Percentiles rank a stretch among this genome's conserved stretches.
Conservation (phyloP, 30 jellyfish, hydroid and myxozoan species). For the Rhopilema esculentum region DNA sequence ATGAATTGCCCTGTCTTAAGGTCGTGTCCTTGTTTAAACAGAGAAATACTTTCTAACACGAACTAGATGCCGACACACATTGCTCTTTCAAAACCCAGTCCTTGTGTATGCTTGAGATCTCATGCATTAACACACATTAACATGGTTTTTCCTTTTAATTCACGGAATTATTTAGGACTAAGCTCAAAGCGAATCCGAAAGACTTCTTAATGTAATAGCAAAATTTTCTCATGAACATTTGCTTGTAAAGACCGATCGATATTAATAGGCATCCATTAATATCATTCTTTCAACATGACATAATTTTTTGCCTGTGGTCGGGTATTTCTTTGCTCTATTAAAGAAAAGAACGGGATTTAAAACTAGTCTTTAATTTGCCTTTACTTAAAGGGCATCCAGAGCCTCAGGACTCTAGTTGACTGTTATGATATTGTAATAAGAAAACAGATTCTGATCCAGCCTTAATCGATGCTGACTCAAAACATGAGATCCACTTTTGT, state of each 20-base stretch:
- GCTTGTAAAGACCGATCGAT: neutral
- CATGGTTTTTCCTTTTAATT: neutral
- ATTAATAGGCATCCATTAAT: neutral
- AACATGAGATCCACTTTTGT: too few relatives aligned
- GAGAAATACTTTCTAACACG: neutral
- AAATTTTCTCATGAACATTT: neutral
- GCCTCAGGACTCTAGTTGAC: too few relatives aligned
- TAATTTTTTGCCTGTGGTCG: neutral
- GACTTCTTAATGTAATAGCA: neutral
- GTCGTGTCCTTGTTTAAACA: neutral
- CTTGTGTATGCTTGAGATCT: neutral
- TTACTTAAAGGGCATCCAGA: too few relatives aligned
- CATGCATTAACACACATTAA: neutral
- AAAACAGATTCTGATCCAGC: too few relatives aligned
- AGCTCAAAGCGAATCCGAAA: neutral
- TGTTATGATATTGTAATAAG: too few relatives aligned
- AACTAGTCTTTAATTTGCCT: too few relatives aligned
- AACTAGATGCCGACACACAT: neutral
- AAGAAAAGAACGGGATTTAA: too few relatives aligned
- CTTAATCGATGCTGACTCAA: too few relatives aligned
- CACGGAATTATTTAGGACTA: neutral
- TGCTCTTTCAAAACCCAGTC: neutral
- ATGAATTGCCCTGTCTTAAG: neutral
- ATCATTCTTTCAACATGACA: neutral
- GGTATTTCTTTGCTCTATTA: neutral